Evolutionary conservation across 2,888 invertebrate genomes (phyloP).

Genomic region (Ophioninae sp.): DNA sequence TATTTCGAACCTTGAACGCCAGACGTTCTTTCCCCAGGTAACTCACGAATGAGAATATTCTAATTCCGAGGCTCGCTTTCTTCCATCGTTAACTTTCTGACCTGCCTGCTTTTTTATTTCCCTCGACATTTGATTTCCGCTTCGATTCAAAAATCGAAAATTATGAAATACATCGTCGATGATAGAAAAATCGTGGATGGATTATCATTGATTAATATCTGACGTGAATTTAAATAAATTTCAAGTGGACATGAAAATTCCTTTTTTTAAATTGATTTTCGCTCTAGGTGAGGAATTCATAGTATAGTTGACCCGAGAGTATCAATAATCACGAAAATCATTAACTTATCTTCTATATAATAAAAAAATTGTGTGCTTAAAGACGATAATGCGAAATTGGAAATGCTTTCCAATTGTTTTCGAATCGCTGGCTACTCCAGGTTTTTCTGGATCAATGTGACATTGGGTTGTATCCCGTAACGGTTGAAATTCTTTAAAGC

Average conservation of each 20-base stretch:
- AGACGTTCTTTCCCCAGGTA: slow-evolving; percentile 64
- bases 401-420: not conserved
- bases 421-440: not conserved
- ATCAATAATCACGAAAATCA: not conserved
- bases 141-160: slow-evolving; percentile 2
- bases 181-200: not conserved
- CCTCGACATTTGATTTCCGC: slow-evolving; percentile 24
- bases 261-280: not conserved
- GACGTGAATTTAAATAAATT: no score
- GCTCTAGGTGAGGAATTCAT: not conserved
- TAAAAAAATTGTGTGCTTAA: not conserved
- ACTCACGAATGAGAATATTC: slow-evolving; percentile 71
- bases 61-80: slow-evolving; percentile 74
- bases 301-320: not conserved
- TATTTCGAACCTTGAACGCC: slow-evolving; percentile 66
- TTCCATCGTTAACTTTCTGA: slow-evolving; percentile 42
- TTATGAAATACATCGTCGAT: slow-evolving; percentile 18
- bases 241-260: no score
- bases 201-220: slow-evolving; percentile 16
- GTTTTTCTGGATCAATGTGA: slow-evolving; percentile 49
- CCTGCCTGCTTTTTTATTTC: slow-evolving; percentile 29
- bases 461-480: slow-evolving; percentile 39
- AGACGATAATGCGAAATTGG: not conserved
- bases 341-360: not conserved
- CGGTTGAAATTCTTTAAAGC: slow-evolving; percentile 57